Evolutionary conservation across 2,888 invertebrate species (phyloP), one percentile per base, ranked within the genome.

Genomic region (Antheraea yamamai): DNA sequence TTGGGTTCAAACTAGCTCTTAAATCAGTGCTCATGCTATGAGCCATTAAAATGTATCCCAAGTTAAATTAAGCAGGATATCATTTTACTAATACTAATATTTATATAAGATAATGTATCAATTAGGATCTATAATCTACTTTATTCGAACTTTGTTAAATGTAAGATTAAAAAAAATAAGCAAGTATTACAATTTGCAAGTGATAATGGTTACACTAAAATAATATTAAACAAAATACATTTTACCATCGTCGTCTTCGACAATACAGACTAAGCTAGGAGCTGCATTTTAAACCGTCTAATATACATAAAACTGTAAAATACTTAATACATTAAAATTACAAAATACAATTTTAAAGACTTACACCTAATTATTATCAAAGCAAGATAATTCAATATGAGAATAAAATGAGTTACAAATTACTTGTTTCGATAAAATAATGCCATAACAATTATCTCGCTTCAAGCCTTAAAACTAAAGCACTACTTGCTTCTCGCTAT

Each of bases 271-370:
- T 73, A 30, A 58, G 30, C 20, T 73, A 55, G 18, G 8, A 73
- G 55, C 52, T 82, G 81, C 81, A 73, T 75, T 73, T 75, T n/a
- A 61, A 64, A 26, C 61, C 26, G 76, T 75, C 81, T 77, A 76
- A 80, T 81, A 81, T 79, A 80, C 78, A 81, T 76, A 79, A 75
- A 64, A 78, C 77, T 76, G 18, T 61, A 75, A 73, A 68, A 73
- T 75, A 77, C 75, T 47, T 75, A 77, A 74, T 72, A 72, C 18
- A 72, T 75, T 72, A 78, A 73, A 61, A 3, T 61, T 23, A 23
- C 0, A 76, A 73, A 68, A 35, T 35, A 68, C 35, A 68, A 6
- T 35, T 68, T 68, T 30, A 72, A 58, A 47, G 23, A 26, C 51
- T 16, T 72, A 72, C 14, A 20, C 71, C 18, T 72, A 52, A n/a